Base-by-base conservation (phyloP, 2,797 vertebrate genomes). In the Prunella strophiata region DNA sequence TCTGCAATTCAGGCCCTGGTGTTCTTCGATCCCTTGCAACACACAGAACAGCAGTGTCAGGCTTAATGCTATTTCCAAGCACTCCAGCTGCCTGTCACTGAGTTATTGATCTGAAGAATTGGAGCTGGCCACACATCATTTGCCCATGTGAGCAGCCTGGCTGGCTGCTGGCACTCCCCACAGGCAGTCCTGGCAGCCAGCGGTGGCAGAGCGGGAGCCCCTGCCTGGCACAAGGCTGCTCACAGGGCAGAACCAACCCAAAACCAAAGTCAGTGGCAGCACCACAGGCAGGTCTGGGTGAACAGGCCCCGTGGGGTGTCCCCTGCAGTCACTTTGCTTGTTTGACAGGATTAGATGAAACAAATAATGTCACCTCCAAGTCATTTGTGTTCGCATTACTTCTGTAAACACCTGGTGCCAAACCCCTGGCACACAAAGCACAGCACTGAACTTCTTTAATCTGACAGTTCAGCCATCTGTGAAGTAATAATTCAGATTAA, bases 331-430 rank as follows among this genome's bases (percentile, higher is more conserved):
- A 2, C 48, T 58, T 19, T 4, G 48, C 36, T 62, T 14, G 17
- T 51, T 36, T 30, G 30, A 19, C 22, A 34, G 55, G 68, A 8
- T 21, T 2, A 17, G 38, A 29, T 43, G 54, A 45, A 80, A 40
- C 42, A 2, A 9, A 3, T 13, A 21, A 25, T 1, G 8, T 34
- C 2, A 30, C 50, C 57, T 30, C 7, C 25, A 7, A 57, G 75
- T 54, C 34, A 3, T 3, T 26, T 0, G 0, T 9, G 38, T 20
- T 9, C 2, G 5, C 5, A 1, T 16, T 23, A 3, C 59, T 11
- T 3, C 0, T 27, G 55, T 32, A 14, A 73, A 23, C 13, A 55
- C 32, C 76, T 18, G 71, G 27, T 29, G 8, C 11, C 68, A 21
- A 77, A 25, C 65, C 18, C 36, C 5, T 1, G 2, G 58, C 21